These are phyloP conservation scores for Brachymystax lenok DNA, from an alignment of 2,797 vertebrate genomes.

Conservation along the genomic window DNA sequence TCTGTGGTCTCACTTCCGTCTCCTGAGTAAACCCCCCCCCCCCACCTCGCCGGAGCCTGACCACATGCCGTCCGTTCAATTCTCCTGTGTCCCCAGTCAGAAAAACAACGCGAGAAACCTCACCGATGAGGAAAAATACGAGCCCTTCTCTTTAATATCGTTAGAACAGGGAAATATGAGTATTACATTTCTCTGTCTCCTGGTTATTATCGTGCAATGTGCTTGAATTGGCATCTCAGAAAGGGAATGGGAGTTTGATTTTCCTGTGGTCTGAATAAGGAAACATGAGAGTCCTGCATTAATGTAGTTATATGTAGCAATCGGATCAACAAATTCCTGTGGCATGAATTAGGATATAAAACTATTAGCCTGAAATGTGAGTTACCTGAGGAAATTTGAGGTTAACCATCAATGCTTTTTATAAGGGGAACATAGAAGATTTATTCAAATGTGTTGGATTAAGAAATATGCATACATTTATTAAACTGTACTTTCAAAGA, in stretches of 20 bases:
- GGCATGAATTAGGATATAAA: background rate
- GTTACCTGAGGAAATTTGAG: background rate
- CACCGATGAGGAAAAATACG: slow-evolving; percentile 8
- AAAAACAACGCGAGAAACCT: background rate
- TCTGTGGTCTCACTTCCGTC: slow-evolving; percentile 8
- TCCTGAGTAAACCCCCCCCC: background rate
- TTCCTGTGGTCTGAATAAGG: background rate
- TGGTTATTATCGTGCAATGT: slow-evolving; percentile 4
- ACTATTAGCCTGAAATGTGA: background rate
- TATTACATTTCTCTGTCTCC: slow-evolving; percentile 35
- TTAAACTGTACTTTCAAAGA: background rate
- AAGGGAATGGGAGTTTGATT: slow-evolving; percentile 1
- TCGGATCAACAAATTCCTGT: background rate
- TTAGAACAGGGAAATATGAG: slow-evolving; percentile 33
- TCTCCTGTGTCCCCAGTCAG: background rate
- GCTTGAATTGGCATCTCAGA: slow-evolving; percentile 12
- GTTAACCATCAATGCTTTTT: too few species aligned
- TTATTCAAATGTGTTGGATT: background rate
- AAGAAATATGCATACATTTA: background rate
- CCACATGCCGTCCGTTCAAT: background rate
- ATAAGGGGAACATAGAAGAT: background rate
- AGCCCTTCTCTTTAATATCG: slow-evolving; percentile 24
- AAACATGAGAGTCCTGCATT: background rate
- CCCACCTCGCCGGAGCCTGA: background rate
- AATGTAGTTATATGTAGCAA: background rate